Base-by-base conservation (phyloP, 2,888 invertebrate genomes). In the Standfussiana lucernea region DNA sequence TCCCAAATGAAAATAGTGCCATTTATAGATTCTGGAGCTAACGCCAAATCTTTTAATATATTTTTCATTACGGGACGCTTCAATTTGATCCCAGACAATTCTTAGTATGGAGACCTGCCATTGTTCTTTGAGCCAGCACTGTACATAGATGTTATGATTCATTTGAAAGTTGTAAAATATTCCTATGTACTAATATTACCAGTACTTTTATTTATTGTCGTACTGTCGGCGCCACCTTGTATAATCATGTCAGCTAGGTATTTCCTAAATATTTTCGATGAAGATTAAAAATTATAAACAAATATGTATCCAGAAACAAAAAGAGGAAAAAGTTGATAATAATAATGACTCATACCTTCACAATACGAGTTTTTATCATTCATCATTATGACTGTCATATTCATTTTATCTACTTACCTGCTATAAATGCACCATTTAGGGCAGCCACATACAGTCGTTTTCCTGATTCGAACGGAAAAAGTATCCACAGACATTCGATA, bases 341-440 rank as follows among this genome's bases (percentile, higher is more conserved):
- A 62, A 62, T 40, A n/a, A 8, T 64, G 40, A 64, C 0, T 64
- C 64, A 62, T 62, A 64, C 64, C 40, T n/a, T 40, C 64, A 37
- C 62, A 64, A 64, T 64, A 1, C 37, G 62, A 37, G 0, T 64
- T 7, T 40, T 64, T 64, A 40, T 40, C 64, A n/a, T 40, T 61
- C 10, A 10, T 32, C 10, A 10, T 61, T 61, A 35, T 35, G 32
- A 32, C 21, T 61, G 21, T 2, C 61, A 21, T 35, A 1, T 32
- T 59, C 3, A 59, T 45, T 18, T 37, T 7, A 61, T 35, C 59
- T 35, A 50, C 4, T 24, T 24, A 61, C 32, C 32, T 21, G 5
- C 32, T 35, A 10, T 35, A 21, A 35, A 10, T 35, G 35, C n/a
- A 21, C 21, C 21, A 61, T 35, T 32, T 21, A 61, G 59, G 59